Percentiles rank a stretch among this genome's conserved stretches.
Evolutionary conservation across 2,888 invertebrate species (phyloP).

Genomic region (Lamellibrachia columna): DNA sequence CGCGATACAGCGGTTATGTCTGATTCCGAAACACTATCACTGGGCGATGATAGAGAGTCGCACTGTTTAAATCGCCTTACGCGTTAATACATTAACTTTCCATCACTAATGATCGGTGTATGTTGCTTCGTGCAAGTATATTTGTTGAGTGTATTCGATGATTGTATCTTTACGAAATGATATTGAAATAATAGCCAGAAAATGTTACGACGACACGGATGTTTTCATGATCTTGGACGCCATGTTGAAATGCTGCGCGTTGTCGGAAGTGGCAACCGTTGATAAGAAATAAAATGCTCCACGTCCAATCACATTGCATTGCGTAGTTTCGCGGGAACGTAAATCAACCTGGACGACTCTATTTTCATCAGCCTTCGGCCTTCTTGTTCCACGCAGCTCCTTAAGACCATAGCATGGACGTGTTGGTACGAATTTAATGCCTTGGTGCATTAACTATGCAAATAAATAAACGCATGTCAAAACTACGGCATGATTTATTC

Average conservation of each 20-base stretch:
- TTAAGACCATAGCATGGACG: neutral
- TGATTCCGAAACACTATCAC: neutral
- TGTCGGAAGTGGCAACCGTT: slow-evolving; percentile 16
- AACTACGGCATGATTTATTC: neutral
- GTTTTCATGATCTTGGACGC: neutral
- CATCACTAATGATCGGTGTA: neutral
- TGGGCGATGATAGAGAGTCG: neutral
- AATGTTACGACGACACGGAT: neutral
- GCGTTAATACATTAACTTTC: neutral
- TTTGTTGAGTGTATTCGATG: neutral
- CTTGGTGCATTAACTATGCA: neutral
- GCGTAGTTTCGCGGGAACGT: neutral
- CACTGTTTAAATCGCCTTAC: neutral
- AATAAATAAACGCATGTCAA: neutral
- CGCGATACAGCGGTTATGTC: neutral
- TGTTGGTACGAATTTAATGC: neutral
- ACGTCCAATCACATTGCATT: neutral
- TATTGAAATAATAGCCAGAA: neutral
- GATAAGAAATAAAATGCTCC: neutral
- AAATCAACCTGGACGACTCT: neutral
- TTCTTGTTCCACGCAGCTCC: neutral
- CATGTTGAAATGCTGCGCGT: neutral
- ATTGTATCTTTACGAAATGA: neutral
- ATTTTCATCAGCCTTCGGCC: neutral
- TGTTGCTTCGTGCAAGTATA: neutral